Conservation (phyloP, 2,888 invertebrate genomes). For the Hemistola chrysoprasaria region DNA sequence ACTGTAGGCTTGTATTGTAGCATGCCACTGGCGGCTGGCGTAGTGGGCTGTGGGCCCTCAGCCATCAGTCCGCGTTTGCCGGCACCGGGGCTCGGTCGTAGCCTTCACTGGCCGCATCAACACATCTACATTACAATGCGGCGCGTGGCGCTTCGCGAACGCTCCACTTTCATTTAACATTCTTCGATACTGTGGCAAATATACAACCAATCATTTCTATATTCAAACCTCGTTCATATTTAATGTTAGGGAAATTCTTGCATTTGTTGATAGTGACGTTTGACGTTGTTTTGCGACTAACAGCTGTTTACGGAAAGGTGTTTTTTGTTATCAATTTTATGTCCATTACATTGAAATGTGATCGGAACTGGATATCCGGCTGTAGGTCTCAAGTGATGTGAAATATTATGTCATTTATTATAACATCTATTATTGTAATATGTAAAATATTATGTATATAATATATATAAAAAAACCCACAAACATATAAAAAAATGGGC, state of each 20-base stretch:
- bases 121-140: too few relatives aligned
- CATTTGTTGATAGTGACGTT: constrained; percentile 8
- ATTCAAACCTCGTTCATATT: too few relatives aligned
- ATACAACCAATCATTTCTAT: too few relatives aligned
- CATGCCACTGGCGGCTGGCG: constrained; percentile 5
- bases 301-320: constrained; percentile 32
- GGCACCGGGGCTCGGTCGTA: constrained; percentile 34
- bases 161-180: constrained; percentile 13
- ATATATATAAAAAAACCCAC: too few relatives aligned
- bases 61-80: constrained; percentile 44
- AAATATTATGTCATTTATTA: too few relatives aligned
- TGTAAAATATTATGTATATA: too few relatives aligned
- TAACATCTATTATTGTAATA: too few relatives aligned
- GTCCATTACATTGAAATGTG: not conserved
- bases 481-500: too few relatives aligned
- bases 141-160: constrained; percentile 38
- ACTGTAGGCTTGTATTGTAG: too few relatives aligned
- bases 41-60: too few relatives aligned
- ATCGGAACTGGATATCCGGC: constrained; percentile 5
- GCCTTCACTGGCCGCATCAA: constrained; percentile 11
- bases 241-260: not conserved
- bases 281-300: constrained; percentile 23
- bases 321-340: constrained; percentile 23
- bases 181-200: constrained; percentile 19
- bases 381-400: too few relatives aligned